These are phyloP conservation scores for Erethizon dorsatum DNA, from an alignment of 2,797 vertebrate species.

Conservation along the genomic window DNA sequence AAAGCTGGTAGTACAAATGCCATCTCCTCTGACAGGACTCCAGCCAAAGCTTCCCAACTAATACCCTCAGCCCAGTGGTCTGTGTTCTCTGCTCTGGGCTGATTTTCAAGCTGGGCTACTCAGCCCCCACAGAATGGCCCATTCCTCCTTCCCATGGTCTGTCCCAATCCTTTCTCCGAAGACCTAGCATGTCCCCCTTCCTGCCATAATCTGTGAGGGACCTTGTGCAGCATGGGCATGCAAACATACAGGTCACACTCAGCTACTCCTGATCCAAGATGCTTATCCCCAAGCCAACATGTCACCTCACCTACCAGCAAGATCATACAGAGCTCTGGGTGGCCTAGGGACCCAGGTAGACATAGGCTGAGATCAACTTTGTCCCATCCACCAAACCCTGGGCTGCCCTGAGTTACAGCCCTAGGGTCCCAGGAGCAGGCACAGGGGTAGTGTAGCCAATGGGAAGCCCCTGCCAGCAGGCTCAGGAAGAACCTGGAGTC, in stretches of 20 bases:
- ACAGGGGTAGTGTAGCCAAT: neutral
- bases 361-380: neutral
- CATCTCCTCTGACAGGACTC: neutral
- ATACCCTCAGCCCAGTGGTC: neutral
- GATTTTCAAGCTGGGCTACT: neutral
- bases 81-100: neutral
- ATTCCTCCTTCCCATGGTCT: neutral
- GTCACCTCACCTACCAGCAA: slow-evolving; percentile 49
- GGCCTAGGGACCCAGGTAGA: neutral
- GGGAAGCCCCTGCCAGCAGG: slow-evolving; percentile 76
- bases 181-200: neutral
- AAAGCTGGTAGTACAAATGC: neutral
- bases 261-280: slow-evolving; percentile 33
- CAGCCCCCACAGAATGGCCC: neutral
- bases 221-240: neutral
- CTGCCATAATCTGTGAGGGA: neutral
- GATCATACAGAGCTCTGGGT: neutral
- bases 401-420: slow-evolving; percentile 14
- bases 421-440: neutral
- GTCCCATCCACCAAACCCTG: neutral
- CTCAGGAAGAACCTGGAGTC: slow-evolving; percentile 78
- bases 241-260: neutral
- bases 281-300: neutral
- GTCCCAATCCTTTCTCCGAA: neutral
- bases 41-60: neutral